phyloP scores from a whole-genome alignment of 2,797 vertebrate species.

The Rhyacichthys aspro region DNA sequence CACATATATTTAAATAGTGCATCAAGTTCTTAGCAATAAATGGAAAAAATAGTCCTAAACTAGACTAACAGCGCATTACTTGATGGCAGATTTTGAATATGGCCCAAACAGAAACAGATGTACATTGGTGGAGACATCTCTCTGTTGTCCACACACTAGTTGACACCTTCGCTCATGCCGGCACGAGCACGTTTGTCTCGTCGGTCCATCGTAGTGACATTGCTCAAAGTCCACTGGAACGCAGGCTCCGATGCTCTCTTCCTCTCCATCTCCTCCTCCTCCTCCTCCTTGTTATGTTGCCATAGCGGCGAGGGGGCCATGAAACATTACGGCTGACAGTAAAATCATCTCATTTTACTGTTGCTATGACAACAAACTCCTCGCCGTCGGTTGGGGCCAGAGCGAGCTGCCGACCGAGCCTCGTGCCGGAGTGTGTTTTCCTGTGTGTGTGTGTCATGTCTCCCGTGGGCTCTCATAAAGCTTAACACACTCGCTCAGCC shows the following conservation, averaged over 20 bases:
- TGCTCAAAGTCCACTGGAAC: slow-evolving; percentile 67
- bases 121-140: background rate
- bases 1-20: too few species aligned
- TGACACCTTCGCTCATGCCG: slow-evolving; percentile 24
- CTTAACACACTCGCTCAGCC: slow-evolving; percentile 74
- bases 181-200: slow-evolving; percentile 36
- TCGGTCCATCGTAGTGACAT: slow-evolving; percentile 62
- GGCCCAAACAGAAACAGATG: too few species aligned
- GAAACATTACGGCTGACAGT: slow-evolving; percentile 97
- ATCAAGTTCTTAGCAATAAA: too few species aligned
- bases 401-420: slow-evolving; percentile 72
- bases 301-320: slow-evolving; percentile 86
- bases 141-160: background rate
- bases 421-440: slow-evolving; percentile 55
- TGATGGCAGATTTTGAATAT: too few species aligned
- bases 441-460: slow-evolving; percentile 44
- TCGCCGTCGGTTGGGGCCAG: slow-evolving; percentile 88
- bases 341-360: slow-evolving; percentile 96
- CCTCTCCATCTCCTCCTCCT: slow-evolving; percentile 68
- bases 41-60: too few species aligned
- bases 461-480: slow-evolving; percentile 74
- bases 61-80: too few species aligned
- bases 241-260: slow-evolving; percentile 64
- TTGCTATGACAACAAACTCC: slow-evolving; percentile 97
- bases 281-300: slow-evolving; percentile 80